phyloP scores from a whole-genome alignment of 2,113 vertebrate genomes.

The Oncorhynchus keta region DNA sequence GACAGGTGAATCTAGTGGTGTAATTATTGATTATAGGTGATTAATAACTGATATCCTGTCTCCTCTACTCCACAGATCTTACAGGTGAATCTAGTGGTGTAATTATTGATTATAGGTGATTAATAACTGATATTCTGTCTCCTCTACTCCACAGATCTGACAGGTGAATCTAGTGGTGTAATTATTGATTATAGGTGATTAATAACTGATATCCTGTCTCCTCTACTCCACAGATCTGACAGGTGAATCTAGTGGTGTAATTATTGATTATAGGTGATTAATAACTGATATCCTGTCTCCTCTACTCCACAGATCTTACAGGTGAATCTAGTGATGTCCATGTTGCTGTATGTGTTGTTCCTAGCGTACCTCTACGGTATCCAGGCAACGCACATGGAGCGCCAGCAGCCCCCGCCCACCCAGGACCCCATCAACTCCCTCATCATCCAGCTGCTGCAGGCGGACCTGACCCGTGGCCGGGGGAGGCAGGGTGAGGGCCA shows the following conservation, averaged over 20 bases:
- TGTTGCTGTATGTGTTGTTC: constrained; percentile 98
- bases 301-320: constrained; percentile 88
- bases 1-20: too few species aligned
- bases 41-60: constrained; percentile 5
- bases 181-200: neutral
- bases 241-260: constrained; percentile 68
- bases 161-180: constrained; percentile 73
- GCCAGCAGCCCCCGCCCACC: constrained; percentile 77
- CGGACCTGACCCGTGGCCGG: constrained; percentile 86
- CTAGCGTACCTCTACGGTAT: constrained; percentile 96
- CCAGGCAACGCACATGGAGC: constrained; percentile 92
- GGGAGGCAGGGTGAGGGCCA: constrained; percentile 71
- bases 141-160: constrained; percentile 84
- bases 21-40: neutral
- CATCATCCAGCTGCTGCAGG: constrained; percentile 94
- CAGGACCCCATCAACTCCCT: constrained; percentile 93
- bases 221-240: constrained; percentile 85
- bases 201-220: constrained; percentile 29
- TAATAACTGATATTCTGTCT: constrained; percentile 23
- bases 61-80: constrained; percentile 83
- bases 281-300: constrained; percentile 35
- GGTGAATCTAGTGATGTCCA: constrained; percentile 99
- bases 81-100: constrained; percentile 76
- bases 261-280: neutral
- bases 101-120: neutral